Percentiles rank a stretch among this genome's conserved stretches.
Evolutionary conservation across 2,797 vertebrate species (phyloP).

Genomic region (Aplochiton taeniatus): DNA sequence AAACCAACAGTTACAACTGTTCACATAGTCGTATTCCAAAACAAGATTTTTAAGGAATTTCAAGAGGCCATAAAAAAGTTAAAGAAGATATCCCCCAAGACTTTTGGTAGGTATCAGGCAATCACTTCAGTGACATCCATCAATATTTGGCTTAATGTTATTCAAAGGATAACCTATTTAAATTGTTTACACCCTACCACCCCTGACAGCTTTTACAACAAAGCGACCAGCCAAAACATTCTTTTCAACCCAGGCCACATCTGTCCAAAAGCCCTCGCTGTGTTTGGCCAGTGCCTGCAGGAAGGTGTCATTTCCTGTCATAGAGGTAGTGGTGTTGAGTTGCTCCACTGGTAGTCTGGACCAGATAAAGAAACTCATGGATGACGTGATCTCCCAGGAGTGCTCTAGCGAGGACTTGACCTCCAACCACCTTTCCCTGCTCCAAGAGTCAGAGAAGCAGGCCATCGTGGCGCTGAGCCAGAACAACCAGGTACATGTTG

Average conservation of each 20-base stretch:
- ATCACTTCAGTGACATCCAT: too few relatives aligned
- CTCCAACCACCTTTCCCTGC: constrained; percentile 22
- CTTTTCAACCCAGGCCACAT: background rate
- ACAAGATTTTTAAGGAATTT: constrained; percentile 50
- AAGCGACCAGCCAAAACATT: too few relatives aligned
- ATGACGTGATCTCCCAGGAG: constrained; percentile 46
- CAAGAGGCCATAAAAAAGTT: constrained; percentile 39
- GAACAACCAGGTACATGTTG: constrained; percentile 43
- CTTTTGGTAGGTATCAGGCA: constrained; percentile 20
- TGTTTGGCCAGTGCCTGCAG: constrained; percentile 21
- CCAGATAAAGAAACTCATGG: constrained; percentile 40
- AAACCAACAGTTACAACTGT: constrained; percentile 37
- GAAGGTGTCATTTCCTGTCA: constrained; percentile 38
- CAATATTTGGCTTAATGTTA: too few relatives aligned
- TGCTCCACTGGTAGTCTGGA: constrained; percentile 22
- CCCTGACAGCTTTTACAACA: too few relatives aligned
- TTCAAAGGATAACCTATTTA: too few relatives aligned
- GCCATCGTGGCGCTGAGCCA: constrained; percentile 35
- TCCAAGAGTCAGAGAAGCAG: constrained; percentile 38
- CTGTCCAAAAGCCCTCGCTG: background rate
- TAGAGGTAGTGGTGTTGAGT: constrained; percentile 40
- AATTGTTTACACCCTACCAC: too few relatives aligned
- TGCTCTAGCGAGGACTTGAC: constrained; percentile 34
- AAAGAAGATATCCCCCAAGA: constrained; percentile 29
- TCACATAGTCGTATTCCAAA: constrained; percentile 59